Base-by-base conservation (phyloP, 2,797 vertebrate species). In the Urosaurus nigricauda region DNA sequence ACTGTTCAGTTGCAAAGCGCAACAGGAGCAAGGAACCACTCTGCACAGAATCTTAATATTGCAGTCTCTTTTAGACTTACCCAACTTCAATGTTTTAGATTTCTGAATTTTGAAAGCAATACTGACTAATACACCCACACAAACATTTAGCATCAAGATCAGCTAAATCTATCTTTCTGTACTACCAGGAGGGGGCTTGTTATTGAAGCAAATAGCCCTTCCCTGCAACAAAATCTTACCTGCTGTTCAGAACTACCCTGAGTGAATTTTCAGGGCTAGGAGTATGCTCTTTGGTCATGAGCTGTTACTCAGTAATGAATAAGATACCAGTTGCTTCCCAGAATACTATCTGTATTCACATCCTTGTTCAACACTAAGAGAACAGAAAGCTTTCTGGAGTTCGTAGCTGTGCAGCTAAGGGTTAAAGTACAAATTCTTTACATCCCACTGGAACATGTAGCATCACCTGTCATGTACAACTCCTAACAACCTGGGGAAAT, bases 261-360 rank as follows among this genome's bases (percentile, higher is more conserved):
- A 35, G 24, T n/a, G 56, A 68, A 26, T 79, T 35, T 51, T 78
- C 56, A 63, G 53, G 24, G 74, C 29, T 51, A 56, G 8, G 32
- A 60, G 29, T 19, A 63, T 65, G 58, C 8, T 93, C 35, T 60
- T 63, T 0, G 77, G 32, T 26, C 88, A 26, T 24, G 86, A 92
- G 77, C 5, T 74, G 71, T n/a, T 37, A 87, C 84, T 88, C 16
- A 32, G 80, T 35, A n/a, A 14, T 79, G 84, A 3, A 77, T 81
- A 73, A 87, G 86, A 53, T 0, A 83, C 14, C 7, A 47, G 0
- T 1, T 43, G 77, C 0, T 1, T 77, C 84, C 89, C 85, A 88
- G 87, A 87, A 65, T 17, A 83, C 19, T 40, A 51, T 60, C 53
- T 75, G 16, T 84, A 40, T 60, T 56, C 35, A 29, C 0, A 17